Evolutionary conservation across 2,113 vertebrate species (phyloP).

Genomic region (Pterophyllum scalare): DNA sequence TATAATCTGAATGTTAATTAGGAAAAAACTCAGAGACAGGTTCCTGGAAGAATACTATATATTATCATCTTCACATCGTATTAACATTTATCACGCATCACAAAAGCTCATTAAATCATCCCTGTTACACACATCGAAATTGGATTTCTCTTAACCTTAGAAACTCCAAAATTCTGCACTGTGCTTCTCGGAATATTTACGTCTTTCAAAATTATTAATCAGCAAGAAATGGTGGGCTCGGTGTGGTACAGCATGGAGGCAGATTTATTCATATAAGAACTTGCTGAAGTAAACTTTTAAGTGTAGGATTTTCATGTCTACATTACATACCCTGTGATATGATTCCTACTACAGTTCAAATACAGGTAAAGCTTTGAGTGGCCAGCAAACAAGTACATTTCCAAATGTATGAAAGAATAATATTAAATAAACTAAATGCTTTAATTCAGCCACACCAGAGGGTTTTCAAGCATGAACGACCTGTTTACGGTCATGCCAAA

Average conservation of each 20-base stretch:
- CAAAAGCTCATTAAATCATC: constrained; percentile 4
- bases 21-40: not conserved
- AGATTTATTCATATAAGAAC: not conserved
- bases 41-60: not conserved
- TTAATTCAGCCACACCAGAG: too few relatives aligned
- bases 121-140: not conserved
- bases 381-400: too few relatives aligned
- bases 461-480: too few relatives aligned
- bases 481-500: too few relatives aligned
- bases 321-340: not conserved
- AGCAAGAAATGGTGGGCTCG: not conserved
- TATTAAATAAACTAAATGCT: too few relatives aligned
- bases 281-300: not conserved
- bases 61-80: not conserved
- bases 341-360: not conserved
- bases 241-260: not conserved
- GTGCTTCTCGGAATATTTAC: not conserved
- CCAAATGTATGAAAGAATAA: too few relatives aligned
- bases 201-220: not conserved
- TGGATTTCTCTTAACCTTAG: not conserved
- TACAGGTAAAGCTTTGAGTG: not conserved
- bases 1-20: not conserved
- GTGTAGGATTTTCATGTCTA: not conserved
- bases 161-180: not conserved
- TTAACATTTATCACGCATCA: not conserved